Percentiles rank a stretch among this genome's conserved stretches.
phyloP scores from a whole-genome alignment of 2,888 invertebrate genomes.

The Punctoribates punctum region DNA sequence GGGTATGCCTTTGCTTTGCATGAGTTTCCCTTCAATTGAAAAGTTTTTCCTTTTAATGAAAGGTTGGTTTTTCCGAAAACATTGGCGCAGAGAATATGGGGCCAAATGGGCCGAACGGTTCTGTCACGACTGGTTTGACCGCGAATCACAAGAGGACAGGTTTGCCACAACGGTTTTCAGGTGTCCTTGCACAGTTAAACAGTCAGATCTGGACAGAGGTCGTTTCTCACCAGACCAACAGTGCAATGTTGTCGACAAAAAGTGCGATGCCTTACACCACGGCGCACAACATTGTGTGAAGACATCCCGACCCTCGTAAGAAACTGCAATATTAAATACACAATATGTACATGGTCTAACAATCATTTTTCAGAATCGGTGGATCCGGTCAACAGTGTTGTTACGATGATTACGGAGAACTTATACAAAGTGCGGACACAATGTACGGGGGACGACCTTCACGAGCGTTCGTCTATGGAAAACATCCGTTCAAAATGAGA shows the following conservation, averaged over 20 bases:
- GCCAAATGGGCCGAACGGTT: constrained; percentile 69
- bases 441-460: constrained; percentile 76
- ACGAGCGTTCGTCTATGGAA: constrained; percentile 50
- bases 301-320: constrained; percentile 82
- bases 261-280: constrained; percentile 80
- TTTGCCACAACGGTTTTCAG: constrained; percentile 56
- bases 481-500: constrained; percentile 48
- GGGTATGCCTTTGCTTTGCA: constrained; percentile 52
- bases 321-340: constrained; percentile 43
- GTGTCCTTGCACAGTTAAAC: constrained; percentile 87
- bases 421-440: constrained; percentile 92
- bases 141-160: constrained; percentile 75
- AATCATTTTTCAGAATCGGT: constrained; percentile 63
- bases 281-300: constrained; percentile 89
- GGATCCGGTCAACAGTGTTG: constrained; percentile 96
- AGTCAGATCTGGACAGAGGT: constrained; percentile 87
- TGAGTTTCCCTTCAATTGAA: background rate
- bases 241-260: constrained; percentile 68
- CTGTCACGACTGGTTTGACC: constrained; percentile 86
- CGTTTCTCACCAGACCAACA: constrained; percentile 82
- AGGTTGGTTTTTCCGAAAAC: constrained; percentile 87
- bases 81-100: constrained; percentile 80
- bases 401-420: constrained; percentile 82
- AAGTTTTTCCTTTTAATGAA: background rate
- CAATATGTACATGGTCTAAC: background rate